These are phyloP conservation scores for Glyphotaelius pellucidus DNA, from an alignment of 2,888 invertebrate genomes.

Conservation along the genomic window DNA sequence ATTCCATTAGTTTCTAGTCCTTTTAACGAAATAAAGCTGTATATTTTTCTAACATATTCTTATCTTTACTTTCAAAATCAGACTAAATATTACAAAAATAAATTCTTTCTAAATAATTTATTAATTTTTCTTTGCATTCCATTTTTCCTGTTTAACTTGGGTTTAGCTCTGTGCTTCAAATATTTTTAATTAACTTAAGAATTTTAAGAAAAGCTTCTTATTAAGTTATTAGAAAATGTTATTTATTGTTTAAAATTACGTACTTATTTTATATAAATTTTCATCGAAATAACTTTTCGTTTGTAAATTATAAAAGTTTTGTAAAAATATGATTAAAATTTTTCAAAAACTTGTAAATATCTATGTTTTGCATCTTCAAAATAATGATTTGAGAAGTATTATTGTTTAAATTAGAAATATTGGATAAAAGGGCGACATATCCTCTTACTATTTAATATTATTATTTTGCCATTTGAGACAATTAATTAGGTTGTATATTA, in stretches of 20 bases:
- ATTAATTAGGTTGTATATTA: slow-evolving; percentile 22
- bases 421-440: neutral
- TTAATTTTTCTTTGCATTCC: neutral
- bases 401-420: neutral
- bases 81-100: neutral
- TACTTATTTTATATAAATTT: neutral
- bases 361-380: neutral
- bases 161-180: neutral
- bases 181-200: neutral
- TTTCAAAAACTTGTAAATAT: slow-evolving; percentile 11
- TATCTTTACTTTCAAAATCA: neutral
- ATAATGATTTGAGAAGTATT: neutral
- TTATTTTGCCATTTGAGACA: slow-evolving; percentile 22
- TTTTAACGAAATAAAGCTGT: slow-evolving; percentile 43
- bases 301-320: neutral
- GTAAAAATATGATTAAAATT: neutral
- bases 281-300: neutral
- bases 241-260: neutral
- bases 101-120: neutral
- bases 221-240: slow-evolving; percentile 5
- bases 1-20: slow-evolving; percentile 51
- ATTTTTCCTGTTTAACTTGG: neutral
- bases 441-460: neutral
- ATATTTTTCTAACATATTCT: slow-evolving; percentile 43
- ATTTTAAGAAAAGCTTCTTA: neutral